phyloP scores from a whole-genome alignment of 2,888 invertebrate genomes.

The Apomyelois bistriatella region DNA sequence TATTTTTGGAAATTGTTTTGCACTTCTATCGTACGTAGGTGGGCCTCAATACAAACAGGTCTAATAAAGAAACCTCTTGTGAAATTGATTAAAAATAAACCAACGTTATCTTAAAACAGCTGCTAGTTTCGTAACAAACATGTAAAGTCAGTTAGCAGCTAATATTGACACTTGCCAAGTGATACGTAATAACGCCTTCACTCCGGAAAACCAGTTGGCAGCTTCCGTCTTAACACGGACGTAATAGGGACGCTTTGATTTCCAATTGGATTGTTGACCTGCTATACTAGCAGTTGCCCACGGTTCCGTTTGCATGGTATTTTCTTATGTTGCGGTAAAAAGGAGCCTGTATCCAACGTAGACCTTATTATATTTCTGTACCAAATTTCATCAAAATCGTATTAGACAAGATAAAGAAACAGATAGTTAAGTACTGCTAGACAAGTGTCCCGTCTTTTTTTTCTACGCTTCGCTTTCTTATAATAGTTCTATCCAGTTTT shows the following conservation, averaged over 20 bases:
- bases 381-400: too few relatives aligned
- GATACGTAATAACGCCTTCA: slow-evolving; percentile 25
- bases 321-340: too few relatives aligned
- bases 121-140: slow-evolving; percentile 17
- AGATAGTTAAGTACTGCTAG: too few relatives aligned
- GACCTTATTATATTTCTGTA: too few relatives aligned
- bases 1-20: too few relatives aligned
- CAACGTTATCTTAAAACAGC: background rate
- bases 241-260: slow-evolving; percentile 4
- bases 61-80: background rate
- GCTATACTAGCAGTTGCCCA: background rate
- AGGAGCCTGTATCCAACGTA: too few relatives aligned
- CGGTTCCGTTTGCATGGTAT: too few relatives aligned
- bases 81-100: background rate
- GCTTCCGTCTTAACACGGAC: slow-evolving; percentile 10
- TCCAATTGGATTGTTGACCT: background rate
- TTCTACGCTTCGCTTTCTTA: too few relatives aligned
- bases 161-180: slow-evolving; percentile 27
- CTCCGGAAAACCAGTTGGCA: slow-evolving; percentile 6
- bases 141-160: slow-evolving; percentile 15
- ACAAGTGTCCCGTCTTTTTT: too few relatives aligned
- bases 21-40: too few relatives aligned
- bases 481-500: too few relatives aligned
- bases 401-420: too few relatives aligned
- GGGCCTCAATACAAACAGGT: background rate